Conservation (phyloP, 1,140 invertebrate genomes). For the Drosophila ironensis region DNA sequence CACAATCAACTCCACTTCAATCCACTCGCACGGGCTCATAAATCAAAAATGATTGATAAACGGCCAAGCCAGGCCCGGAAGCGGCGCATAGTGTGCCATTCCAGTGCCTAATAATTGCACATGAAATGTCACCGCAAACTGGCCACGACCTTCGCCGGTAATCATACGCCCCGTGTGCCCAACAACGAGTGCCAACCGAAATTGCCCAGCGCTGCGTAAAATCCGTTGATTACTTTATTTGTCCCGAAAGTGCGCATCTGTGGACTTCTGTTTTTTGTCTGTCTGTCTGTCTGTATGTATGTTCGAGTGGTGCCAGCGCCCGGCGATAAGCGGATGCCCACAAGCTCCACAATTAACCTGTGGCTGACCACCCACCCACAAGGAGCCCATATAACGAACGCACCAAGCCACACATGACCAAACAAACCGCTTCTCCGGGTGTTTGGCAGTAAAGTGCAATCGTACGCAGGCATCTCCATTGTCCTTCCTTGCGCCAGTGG, state of each 20-base stretch:
- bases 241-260: slow-evolving; percentile 38
- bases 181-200: slow-evolving; percentile 18
- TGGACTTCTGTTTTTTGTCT: background rate
- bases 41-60: slow-evolving; percentile 80
- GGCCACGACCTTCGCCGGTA: slow-evolving; percentile 13
- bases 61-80: slow-evolving; percentile 12
- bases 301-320: slow-evolving; percentile 25
- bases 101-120: slow-evolving; percentile 52
- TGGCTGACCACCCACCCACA: slow-evolving; percentile 28
- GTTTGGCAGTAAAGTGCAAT: slow-evolving; percentile 32
- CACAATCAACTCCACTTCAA: slow-evolving; percentile 35
- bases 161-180: slow-evolving; percentile 59
- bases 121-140: slow-evolving; percentile 15
- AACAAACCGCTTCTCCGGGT: slow-evolving; percentile 34
- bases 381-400: background rate
- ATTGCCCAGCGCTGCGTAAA: slow-evolving; percentile 65
- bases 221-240: slow-evolving; percentile 81
- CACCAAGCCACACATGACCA: slow-evolving; percentile 22
- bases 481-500: slow-evolving; percentile 34
- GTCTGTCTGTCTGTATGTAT: background rate
- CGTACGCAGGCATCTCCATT: slow-evolving; percentile 37
- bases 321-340: slow-evolving; percentile 49
- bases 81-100: slow-evolving; percentile 12
- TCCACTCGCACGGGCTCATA: slow-evolving; percentile 42
- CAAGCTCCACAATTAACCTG: slow-evolving; percentile 53